Evolutionary conservation across 2,888 invertebrate genomes (phyloP), one percentile per base, ranked within the genome.

Genomic region (Acrocera orbiculus): DNA sequence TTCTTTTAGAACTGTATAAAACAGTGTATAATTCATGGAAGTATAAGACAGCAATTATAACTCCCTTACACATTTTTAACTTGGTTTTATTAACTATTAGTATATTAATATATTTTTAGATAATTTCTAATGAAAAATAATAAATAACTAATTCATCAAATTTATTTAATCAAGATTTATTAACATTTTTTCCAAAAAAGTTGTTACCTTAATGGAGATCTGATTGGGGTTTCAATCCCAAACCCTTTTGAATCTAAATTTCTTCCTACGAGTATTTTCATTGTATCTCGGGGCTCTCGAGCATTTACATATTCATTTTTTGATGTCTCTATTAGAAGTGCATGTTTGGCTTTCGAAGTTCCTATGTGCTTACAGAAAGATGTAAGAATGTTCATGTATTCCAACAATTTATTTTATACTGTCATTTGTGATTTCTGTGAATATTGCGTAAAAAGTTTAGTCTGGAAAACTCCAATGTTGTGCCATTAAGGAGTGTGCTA

Each of bases 151-250:
- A n/a, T n/a, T n/a, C n/a, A n/a, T n/a, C n/a, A n/a, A n/a, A n/a
- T n/a, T n/a, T n/a, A n/a, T n/a, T n/a, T n/a, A n/a, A n/a, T n/a
- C n/a, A n/a, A n/a, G n/a, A n/a, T n/a, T n/a, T n/a, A n/a, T n/a
- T n/a, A n/a, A n/a, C n/a, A n/a, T n/a, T n/a, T n/a, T n/a, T n/a
- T n/a, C n/a, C n/a, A n/a, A 27, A 14, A 27, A 9, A 9, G 13
- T 43, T 48, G 58, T 66, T 62, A 92, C 90, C 80, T 83, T 43
- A 93, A 65, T 4, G 87, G 81, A 8, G 92, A 92, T 47, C 87
- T 87, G 39, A 92, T 73, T 1, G 87, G 80, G 30, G 92, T 93
- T 28, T 90, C 95, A 20, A 96, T 77, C 14, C 92, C 96, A 54
- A 93, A 96, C 42, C 93, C 90, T 58, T 87, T 87, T 22, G 77